Conservation (phyloP, 2,113 vertebrate genomes). For the Trogon melanurus region DNA sequence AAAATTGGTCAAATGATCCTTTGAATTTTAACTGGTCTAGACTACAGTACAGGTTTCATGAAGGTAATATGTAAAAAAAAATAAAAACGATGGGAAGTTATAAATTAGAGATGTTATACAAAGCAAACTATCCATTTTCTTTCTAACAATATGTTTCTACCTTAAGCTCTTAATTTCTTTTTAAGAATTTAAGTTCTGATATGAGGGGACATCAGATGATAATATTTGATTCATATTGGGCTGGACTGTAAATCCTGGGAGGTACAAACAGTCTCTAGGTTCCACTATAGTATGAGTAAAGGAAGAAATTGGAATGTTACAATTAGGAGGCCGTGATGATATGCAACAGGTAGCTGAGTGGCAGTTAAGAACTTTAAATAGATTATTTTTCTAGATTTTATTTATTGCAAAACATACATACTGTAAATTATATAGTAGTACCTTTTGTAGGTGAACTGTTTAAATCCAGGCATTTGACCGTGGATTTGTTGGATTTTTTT, state of each 20-base stretch:
- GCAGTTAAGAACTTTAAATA: background rate
- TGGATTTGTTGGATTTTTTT: background rate
- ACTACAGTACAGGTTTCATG: background rate
- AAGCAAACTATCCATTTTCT: background rate
- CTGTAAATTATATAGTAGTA: fast-evolving
- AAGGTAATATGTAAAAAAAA: background rate
- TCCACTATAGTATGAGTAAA: background rate
- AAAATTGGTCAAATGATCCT: background rate
- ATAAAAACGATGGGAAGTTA: background rate
- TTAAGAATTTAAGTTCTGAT: background rate
- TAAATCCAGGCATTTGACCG: fast-evolving
- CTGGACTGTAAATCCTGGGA: background rate
- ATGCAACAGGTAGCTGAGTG: background rate
- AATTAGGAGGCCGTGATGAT: background rate
- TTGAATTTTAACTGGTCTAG: background rate
- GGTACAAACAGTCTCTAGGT: background rate
- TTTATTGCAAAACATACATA: fast-evolving
- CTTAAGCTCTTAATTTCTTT: background rate
- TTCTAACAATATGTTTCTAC: background rate
- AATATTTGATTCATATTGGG: background rate
- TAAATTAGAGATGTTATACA: background rate
- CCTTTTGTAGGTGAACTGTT: background rate
- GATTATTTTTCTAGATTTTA: fast-evolving
- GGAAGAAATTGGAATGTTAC: background rate
- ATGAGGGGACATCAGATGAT: background rate